A percentile compares a stretch with the other conserved stretches of the same genome.
Conservation (phyloP, 1,140 invertebrate species). For the Teleopsis dalmanni region DNA sequence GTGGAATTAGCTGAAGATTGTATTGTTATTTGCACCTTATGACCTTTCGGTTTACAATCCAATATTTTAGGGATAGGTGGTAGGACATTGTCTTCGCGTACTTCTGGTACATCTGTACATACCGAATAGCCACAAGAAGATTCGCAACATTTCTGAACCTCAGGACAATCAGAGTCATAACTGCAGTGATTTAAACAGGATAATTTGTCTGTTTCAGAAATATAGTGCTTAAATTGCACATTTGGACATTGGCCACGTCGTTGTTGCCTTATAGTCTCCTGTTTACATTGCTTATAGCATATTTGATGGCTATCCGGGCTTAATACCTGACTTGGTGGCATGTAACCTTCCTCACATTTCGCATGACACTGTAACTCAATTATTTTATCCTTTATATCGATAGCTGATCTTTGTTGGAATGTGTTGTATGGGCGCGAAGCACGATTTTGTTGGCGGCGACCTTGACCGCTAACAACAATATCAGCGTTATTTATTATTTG, state of each 20-base stretch:
- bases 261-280: slow-evolving; percentile 23
- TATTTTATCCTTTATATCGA: slow-evolving; percentile 38
- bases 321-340: neutral
- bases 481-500: too few relatives aligned
- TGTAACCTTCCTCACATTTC: slow-evolving; percentile 16
- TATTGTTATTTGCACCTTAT: slow-evolving; percentile 37
- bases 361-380: slow-evolving; percentile 36
- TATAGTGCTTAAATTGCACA: slow-evolving; percentile 9
- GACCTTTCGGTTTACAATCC: slow-evolving; percentile 25
- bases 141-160: slow-evolving; percentile 56
- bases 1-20: slow-evolving; percentile 28
- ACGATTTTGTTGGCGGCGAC: too few relatives aligned
- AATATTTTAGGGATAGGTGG: slow-evolving; percentile 36
- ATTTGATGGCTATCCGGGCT: slow-evolving; percentile 11
- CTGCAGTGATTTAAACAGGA: slow-evolving; percentile 54
- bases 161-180: slow-evolving; percentile 56
- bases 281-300: slow-evolving; percentile 25
- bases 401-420: slow-evolving; percentile 27
- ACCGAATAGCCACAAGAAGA: slow-evolving; percentile 56
- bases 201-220: slow-evolving; percentile 23
- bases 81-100: slow-evolving; percentile 43
- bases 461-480: too few relatives aligned
- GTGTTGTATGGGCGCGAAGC: too few relatives aligned
- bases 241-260: slow-evolving; percentile 27
- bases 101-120: slow-evolving; percentile 48